Conservation (phyloP, 2,113 vertebrate species). For the Ovibos moschatus region DNA sequence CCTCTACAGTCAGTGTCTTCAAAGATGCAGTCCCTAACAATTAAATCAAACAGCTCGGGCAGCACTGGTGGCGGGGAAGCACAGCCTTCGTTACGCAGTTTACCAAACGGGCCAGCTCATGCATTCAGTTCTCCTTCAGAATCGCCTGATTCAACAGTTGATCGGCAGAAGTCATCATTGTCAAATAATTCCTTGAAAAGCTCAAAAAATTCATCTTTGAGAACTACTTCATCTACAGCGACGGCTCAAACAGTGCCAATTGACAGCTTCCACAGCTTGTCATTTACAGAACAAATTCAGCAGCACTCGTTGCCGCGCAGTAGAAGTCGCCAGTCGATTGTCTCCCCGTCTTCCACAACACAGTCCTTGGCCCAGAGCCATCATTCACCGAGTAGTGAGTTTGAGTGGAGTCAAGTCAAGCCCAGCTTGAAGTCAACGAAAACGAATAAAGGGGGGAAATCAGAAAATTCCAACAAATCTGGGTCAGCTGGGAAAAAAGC, state of each 20-base stretch:
- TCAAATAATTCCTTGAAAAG: constrained; percentile 98
- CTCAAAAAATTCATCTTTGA: constrained; percentile 96
- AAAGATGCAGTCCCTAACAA: constrained; percentile 94
- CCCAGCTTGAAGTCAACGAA: constrained; percentile 91
- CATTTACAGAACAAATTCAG: constrained; percentile 96
- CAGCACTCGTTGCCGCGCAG: constrained; percentile 97
- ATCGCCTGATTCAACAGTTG: constrained; percentile 96
- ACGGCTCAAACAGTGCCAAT: constrained; percentile 98
- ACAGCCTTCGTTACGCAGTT: constrained; percentile 87
- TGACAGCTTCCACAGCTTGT: constrained; percentile 94
- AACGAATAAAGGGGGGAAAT: constrained; percentile 87
- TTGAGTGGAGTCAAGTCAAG: constrained; percentile 96
- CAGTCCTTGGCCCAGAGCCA: constrained; percentile 91
- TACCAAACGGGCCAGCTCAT: constrained; percentile 92
- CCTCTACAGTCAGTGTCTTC: constrained; percentile 85
- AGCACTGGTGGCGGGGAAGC: constrained; percentile 92
- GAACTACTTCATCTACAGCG: constrained; percentile 95
- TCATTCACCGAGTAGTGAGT: constrained; percentile 91
- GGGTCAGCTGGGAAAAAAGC: constrained; percentile 89
- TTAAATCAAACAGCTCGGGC: constrained; percentile 96
- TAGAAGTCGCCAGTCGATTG: constrained; percentile 95
- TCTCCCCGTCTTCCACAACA: constrained; percentile 94
- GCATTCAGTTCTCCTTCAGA: constrained; percentile 97
- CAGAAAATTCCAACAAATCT: constrained; percentile 85
- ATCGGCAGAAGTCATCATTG: constrained; percentile 94